Base-by-base conservation (phyloP, 2,113 vertebrate species). In the Saccopteryx bilineata region DNA sequence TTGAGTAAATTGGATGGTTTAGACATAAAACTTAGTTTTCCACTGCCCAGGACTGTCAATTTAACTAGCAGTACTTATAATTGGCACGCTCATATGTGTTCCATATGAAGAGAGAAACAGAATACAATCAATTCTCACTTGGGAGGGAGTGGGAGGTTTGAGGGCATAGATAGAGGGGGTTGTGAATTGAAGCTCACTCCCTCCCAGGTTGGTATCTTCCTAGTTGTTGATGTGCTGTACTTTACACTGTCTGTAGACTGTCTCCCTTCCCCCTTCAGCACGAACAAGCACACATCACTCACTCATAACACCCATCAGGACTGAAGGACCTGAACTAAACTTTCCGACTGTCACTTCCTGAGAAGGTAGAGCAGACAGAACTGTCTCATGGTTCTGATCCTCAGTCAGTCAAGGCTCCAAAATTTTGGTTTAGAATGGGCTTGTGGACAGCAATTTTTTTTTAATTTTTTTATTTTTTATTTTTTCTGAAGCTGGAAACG, bases 371-470 rank as follows among this genome's bases (percentile, higher is more conserved):
- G 54, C 26, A 83, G 74, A 65, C 24, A 61, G 12, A 54, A 86
- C 12, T 86, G 81, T 87, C 58, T 54, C 26, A 66, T 69, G 69
- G 31, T 91, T 91, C 63, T 92, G 31, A 76, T 60, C 5, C 39
- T 85, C 28, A 89, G 11, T 83, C 58, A 78, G 18, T 52, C 69
- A 50, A 87, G 23, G 24, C 21, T 89, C 31, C 58, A 94, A 26
- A 84, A 84, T 87, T 92, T 95, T 65, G 74, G 9, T 75, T 90
- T 65, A 84, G 60, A 94, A 71, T 56, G 33, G 24, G 48, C 72
- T 90, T 80, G 18, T 21, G n/a, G 26, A 87, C 12, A 88, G 39
- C 48, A 84, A 15, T 65, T 90, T 87, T 46, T 0, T 69, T 39
- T 39, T 3, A 39, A 39, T 39, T 39, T 39, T 39, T 39, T n/a